These are phyloP conservation scores for Chlorops oryzae DNA, from an alignment of 1,140 invertebrate species.

Conservation along the genomic window DNA sequence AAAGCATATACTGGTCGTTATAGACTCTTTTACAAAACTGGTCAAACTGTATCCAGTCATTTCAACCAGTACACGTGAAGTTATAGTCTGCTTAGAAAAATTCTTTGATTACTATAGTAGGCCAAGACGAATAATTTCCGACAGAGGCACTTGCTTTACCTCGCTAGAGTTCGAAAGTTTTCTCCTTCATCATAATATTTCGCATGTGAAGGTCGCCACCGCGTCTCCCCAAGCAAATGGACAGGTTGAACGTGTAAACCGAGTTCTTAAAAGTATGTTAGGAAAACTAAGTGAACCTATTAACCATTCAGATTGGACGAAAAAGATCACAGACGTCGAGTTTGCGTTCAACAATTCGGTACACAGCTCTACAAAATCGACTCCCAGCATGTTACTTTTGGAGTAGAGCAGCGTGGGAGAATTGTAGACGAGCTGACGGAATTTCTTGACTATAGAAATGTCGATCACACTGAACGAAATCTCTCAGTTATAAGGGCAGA, in stretches of 20 bases:
- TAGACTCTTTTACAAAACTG: slow-evolving; percentile 29
- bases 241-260: slow-evolving; percentile 25
- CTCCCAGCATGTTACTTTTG: slow-evolving; percentile 20
- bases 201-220: slow-evolving; percentile 14
- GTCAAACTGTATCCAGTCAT: slow-evolving; percentile 10
- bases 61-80: slow-evolving; percentile 17
- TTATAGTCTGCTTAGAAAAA: slow-evolving; percentile 21
- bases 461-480: too few relatives aligned
- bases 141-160: slow-evolving; percentile 29
- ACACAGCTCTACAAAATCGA: slow-evolving; percentile 16
- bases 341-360: slow-evolving; percentile 28
- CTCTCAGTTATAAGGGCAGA: too few relatives aligned
- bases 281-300: too few relatives aligned
- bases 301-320: too few relatives aligned
- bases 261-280: too few relatives aligned
- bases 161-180: slow-evolving; percentile 26
- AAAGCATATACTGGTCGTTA: slow-evolving; percentile 23
- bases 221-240: slow-evolving; percentile 17
- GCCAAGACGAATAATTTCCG: slow-evolving; percentile 22
- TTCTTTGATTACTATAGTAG: slow-evolving; percentile 15
- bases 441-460: slow-evolving; percentile 5
- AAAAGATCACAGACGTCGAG: too few relatives aligned
- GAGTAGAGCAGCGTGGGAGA: slow-evolving; percentile 6
- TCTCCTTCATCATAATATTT: slow-evolving; percentile 14
- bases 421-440: background rate